phyloP scores from a whole-genome alignment of 2,797 vertebrate genomes.

The Phylloscopus collybita region DNA sequence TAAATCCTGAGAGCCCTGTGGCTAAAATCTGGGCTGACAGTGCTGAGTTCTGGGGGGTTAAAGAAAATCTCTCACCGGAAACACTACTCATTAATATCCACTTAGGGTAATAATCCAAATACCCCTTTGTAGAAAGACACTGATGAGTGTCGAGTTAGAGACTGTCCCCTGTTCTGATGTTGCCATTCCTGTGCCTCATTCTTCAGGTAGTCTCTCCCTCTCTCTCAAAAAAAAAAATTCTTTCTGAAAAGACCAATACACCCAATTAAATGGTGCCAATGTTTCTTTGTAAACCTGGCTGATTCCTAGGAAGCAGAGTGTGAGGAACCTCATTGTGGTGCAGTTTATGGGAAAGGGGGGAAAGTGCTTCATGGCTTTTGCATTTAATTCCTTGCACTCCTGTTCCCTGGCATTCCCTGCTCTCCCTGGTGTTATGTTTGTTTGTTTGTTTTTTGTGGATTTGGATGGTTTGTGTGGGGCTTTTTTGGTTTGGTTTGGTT shows the following conservation, averaged over 20 bases:
- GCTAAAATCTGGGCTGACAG: neutral
- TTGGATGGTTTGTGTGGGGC: no score
- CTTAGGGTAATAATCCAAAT: neutral
- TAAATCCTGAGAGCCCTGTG: neutral
- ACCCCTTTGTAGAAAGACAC: neutral
- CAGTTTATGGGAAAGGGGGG: neutral
- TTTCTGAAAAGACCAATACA: neutral
- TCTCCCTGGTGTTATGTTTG: neutral
- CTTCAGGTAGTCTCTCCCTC: neutral
- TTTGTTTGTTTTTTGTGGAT: neutral
- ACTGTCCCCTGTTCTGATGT: fast-evolving
- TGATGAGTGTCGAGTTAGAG: neutral
- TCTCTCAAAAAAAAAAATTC: neutral
- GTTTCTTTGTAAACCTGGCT: neutral
- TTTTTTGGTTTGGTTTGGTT: no score
- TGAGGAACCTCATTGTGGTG: neutral
- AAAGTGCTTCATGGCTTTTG: neutral
- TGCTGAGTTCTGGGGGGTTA: neutral
- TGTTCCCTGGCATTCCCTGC: neutral
- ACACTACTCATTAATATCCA: neutral
- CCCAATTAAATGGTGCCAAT: neutral
- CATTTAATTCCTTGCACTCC: neutral
- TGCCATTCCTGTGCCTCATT: neutral
- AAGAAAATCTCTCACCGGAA: neutral
- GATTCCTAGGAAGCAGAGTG: neutral